Conservation (phyloP, 1,140 invertebrate species). For the Sitophilus oryzae region DNA sequence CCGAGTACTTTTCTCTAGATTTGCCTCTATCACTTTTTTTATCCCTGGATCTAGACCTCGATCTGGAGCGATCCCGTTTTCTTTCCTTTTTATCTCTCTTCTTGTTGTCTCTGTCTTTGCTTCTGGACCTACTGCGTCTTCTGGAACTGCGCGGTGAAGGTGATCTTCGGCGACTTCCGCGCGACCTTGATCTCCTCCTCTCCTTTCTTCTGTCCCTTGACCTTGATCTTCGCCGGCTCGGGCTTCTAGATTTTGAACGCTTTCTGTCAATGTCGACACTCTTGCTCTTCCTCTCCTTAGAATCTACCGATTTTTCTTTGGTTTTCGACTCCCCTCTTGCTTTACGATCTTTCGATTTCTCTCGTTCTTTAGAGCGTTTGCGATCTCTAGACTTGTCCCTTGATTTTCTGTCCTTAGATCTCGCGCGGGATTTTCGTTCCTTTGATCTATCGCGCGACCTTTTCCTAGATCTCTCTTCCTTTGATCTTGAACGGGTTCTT, state of each 20-base stretch:
- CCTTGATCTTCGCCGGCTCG: conserved; percentile 43
- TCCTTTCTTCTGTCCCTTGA: conserved; percentile 45
- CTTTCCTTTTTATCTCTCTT: conserved; percentile 36
- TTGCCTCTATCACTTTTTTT: conserved; percentile 6
- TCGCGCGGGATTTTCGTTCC: conserved; percentile 15
- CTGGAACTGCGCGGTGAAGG: conserved; percentile 23
- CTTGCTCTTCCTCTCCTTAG: conserved; percentile 38
- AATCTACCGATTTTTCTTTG: conserved; percentile 27
- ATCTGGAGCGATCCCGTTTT: conserved; percentile 22
- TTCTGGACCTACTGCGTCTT: conserved; percentile 33
- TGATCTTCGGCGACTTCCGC: conserved; percentile 27
- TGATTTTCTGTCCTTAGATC: conserved; percentile 31
- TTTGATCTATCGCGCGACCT: conserved; percentile 24
- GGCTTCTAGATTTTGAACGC: conserved; percentile 43
- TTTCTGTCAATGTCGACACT: conserved; percentile 33
- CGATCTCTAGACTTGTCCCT: conserved; percentile 37
- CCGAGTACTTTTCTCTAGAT: conserved; percentile 1
- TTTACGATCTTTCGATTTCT: conserved; percentile 41
- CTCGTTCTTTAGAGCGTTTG: conserved; percentile 45
- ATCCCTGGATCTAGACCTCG: conserved; percentile 32
- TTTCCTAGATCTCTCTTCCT: no score
- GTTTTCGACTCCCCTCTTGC: conserved; percentile 29
- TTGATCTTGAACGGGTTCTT: conserved; percentile 16
- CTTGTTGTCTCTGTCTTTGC: conserved; percentile 32
- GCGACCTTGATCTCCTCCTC: conserved; percentile 46